A percentile compares a stretch with the other conserved stretches of the same genome.
phyloP scores from a whole-genome alignment of 2,888 invertebrate genomes.

The Barypeithes pellucidus region DNA sequence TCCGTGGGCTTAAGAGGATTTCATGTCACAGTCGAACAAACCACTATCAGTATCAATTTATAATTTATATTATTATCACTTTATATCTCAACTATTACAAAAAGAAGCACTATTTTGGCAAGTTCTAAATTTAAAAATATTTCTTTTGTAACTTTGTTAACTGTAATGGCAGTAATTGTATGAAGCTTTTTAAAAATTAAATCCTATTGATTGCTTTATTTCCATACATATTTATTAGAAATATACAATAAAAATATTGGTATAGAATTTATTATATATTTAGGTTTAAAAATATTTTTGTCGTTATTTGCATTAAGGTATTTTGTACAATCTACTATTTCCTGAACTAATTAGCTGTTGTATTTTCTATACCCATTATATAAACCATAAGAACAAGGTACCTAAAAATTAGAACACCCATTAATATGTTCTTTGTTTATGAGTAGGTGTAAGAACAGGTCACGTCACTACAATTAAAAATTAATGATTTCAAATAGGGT shows the following conservation, averaged over 20 bases:
- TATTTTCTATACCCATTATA: conserved; percentile 8
- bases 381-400: neutral
- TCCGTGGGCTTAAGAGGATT: too few relatives aligned
- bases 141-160: conserved; percentile 1
- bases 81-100: conserved; percentile 10
- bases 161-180: conserved; percentile 5
- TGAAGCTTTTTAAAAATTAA: neutral
- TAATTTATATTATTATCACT: too few relatives aligned
- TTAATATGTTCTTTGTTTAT: too few relatives aligned
- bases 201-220: neutral
- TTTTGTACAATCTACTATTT: conserved; percentile 3
- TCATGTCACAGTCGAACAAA: too few relatives aligned
- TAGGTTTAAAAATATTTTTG: too few relatives aligned
- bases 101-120: conserved; percentile 17
- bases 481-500: too few relatives aligned
- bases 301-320: neutral
- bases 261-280: too few relatives aligned
- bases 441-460: too few relatives aligned
- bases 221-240: neutral
- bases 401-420: neutral
- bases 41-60: too few relatives aligned
- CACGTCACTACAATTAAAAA: too few relatives aligned
- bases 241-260: too few relatives aligned
- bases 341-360: neutral
- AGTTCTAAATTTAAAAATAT: neutral